phyloP scores from a whole-genome alignment of 2,797 vertebrate genomes.

The Nyctalus aviator region DNA sequence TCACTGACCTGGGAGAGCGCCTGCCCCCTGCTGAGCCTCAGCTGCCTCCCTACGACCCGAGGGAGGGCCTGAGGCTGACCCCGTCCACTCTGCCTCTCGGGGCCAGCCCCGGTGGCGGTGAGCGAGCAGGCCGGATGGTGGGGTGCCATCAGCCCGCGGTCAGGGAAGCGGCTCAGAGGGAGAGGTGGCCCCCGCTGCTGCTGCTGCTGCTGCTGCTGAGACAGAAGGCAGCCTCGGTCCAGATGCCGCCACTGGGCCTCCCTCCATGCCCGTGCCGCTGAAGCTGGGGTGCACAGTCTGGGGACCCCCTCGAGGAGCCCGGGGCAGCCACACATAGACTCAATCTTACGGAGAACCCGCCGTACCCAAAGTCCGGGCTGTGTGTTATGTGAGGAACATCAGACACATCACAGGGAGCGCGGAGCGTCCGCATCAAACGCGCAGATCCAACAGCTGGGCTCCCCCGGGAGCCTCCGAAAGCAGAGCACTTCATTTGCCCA shows the following conservation, averaged over 20 bases:
- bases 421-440: neutral
- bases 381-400: neutral
- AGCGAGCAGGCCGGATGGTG: neutral
- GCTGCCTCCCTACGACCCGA: neutral
- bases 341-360: neutral
- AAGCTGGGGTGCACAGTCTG: neutral
- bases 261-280: neutral
- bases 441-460: neutral
- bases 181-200: too few relatives aligned
- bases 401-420: neutral
- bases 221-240: neutral
- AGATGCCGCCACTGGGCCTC: neutral
- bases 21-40: neutral
- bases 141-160: neutral
- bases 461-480: slow-evolving; percentile 1
- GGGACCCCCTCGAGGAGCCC: neutral
- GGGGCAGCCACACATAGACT: neutral
- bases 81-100: too few relatives aligned
- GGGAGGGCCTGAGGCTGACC: neutral
- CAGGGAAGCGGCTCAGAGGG: neutral
- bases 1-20: neutral
- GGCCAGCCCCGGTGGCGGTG: neutral
- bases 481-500: neutral
- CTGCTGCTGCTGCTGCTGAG: too few relatives aligned
- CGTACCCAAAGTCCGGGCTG: neutral